phyloP scores from a whole-genome alignment of 2,888 invertebrate genomes.

The Pammene fasciana region DNA sequence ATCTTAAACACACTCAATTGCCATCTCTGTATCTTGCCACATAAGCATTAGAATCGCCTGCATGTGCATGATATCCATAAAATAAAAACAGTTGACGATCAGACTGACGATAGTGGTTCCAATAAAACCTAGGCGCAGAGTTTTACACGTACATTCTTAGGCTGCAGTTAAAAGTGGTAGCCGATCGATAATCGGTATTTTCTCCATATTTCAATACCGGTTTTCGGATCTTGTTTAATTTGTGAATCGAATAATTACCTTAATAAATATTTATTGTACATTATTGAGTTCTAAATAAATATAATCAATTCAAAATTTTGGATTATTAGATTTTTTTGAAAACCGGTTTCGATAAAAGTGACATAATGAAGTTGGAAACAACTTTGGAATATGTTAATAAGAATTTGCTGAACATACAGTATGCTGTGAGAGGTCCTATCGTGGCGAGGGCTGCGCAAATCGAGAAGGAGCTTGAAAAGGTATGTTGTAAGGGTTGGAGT shows the following conservation, averaged over 20 bases:
- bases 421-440: slow-evolving; percentile 91
- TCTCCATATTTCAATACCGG: too few species aligned
- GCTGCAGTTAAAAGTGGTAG: not conserved
- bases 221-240: too few species aligned
- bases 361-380: slow-evolving; percentile 58
- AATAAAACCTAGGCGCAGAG: not conserved
- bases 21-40: not conserved
- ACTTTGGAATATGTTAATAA: slow-evolving; percentile 86
- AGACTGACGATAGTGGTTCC: not conserved
- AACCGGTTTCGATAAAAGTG: too few species aligned
- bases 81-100: slow-evolving; percentile 5
- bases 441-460: slow-evolving; percentile 88
- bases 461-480: slow-evolving; percentile 86
- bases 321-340: too few species aligned
- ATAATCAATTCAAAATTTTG: too few species aligned
- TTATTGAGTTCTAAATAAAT: too few species aligned
- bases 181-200: too few species aligned
- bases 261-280: too few species aligned
- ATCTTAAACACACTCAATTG: not conserved
- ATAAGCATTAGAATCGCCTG: not conserved
- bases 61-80: not conserved
- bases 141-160: not conserved
- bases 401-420: slow-evolving; percentile 88
- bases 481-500: slow-evolving; percentile 50
- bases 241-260: too few species aligned